Conservation (phyloP, 2,797 vertebrate species). For the Peromyscus nudipes region DNA sequence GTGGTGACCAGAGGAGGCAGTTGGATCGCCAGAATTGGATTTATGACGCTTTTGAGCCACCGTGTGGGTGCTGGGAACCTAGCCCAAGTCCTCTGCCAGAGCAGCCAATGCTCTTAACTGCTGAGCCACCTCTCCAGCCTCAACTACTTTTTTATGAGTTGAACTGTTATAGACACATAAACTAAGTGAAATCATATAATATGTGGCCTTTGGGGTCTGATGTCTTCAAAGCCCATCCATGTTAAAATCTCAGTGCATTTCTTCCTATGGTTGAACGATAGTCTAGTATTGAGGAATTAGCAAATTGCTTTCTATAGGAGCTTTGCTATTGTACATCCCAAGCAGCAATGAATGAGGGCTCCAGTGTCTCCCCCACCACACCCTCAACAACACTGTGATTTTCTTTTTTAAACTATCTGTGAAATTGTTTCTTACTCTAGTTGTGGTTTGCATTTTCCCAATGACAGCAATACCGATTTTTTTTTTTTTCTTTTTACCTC, state of each 20-base stretch:
- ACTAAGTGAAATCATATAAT: not conserved
- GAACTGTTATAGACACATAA: not conserved
- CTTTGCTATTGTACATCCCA: not conserved
- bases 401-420: not conserved
- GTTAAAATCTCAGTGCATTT: not conserved
- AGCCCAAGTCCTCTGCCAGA: not conserved
- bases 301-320: not conserved
- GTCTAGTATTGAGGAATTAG: not conserved
- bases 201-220: not conserved
- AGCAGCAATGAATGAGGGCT: not conserved
- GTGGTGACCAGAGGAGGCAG: not conserved
- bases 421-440: not conserved
- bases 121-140: not conserved
- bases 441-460: conserved; percentile 30
- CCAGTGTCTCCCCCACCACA: not conserved
- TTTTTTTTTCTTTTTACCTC: not conserved
- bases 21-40: not conserved
- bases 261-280: not conserved
- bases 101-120: not conserved
- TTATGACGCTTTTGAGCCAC: not conserved
- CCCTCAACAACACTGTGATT: not conserved
- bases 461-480: not conserved
- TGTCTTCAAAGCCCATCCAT: not conserved
- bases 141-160: not conserved
- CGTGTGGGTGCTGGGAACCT: not conserved